These are phyloP conservation scores for Catharus ustulatus DNA, from an alignment of 2,797 vertebrate genomes.

Conservation along the genomic window DNA sequence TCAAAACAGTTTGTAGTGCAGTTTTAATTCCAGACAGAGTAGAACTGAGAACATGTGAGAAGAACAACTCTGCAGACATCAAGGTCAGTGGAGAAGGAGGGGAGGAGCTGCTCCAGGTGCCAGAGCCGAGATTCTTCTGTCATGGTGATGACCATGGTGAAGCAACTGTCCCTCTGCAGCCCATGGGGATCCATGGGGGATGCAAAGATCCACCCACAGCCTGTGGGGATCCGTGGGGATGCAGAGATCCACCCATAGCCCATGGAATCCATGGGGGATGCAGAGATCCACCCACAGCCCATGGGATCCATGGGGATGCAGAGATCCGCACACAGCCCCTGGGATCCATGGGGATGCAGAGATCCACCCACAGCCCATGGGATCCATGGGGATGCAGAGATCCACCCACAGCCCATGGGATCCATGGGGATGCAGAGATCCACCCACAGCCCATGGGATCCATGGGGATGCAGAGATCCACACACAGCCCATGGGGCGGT, in stretches of 20 bases:
- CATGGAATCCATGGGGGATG: too few species aligned
- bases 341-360: too few species aligned
- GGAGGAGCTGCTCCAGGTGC: accelerated
- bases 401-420: too few species aligned
- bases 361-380: too few species aligned
- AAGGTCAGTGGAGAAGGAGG: neutral
- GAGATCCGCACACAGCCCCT: too few species aligned
- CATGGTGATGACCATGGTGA: accelerated
- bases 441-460: too few species aligned
- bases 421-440: too few species aligned
- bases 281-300: neutral
- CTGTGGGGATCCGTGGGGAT: too few species aligned
- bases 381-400: too few species aligned
- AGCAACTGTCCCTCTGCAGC: neutral
- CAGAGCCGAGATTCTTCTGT: neutral
- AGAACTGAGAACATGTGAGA: neutral
- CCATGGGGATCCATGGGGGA: accelerated
- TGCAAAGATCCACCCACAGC: neutral
- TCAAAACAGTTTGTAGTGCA: neutral
- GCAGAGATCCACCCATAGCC: neutral
- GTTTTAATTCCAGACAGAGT: neutral
- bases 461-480: too few species aligned
- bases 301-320: too few species aligned
- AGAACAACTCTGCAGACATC: neutral
- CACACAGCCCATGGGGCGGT: too few species aligned